Base-by-base conservation (phyloP, 1,140 invertebrate species). In the Hyphantria cunea region DNA sequence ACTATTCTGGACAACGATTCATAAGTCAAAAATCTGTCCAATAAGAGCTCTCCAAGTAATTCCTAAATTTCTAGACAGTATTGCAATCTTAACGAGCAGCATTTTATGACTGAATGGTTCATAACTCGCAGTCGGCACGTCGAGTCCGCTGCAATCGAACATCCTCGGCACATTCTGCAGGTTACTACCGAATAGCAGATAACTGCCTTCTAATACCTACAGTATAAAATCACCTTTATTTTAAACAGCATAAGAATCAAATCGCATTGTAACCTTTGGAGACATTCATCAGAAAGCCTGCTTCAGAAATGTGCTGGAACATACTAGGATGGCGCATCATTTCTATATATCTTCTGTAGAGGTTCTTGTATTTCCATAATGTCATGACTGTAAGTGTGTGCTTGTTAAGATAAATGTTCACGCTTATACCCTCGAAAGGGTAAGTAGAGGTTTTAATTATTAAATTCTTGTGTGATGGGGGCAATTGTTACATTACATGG, bases 131-230 rank as follows among this genome's bases (percentile, higher is more conserved):
- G 63, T 51, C 48, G 53, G 63, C 52, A 41, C 60, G 60, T 61
- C 64, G 47, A 51, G 37, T 62, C 58, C 41, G 47, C 53, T 62
- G 63, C 67, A 48, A 70, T 70, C 49, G 67, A 70, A 65, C 67
- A 55, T 70, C 67, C 65, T 49, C 48, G 52, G 63, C 12, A 66
- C 63, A 66, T 70, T 70, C 62, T 69, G 54, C 34, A 58, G 47
- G 49, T 62, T 52, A 68, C 55, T 55, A 64, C 45, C 53, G 31
- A 50, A 64, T 56, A 56, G 47, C 53, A 34, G 52, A 56, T 60
- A 60, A 60, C 48, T 60, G 47, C 33, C 45, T 31, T 41, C 4
- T 0, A 49, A 25, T n/a, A 60, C 10, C 10, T 6, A n/a, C 25
- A 51, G 2, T 7, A n/a, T 6, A 42, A 8, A 50, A 33, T 15